A percentile compares a stretch with the other conserved stretches of the same genome.
phyloP scores from a whole-genome alignment of 2,888 invertebrate species.

The Plebejus anna region DNA sequence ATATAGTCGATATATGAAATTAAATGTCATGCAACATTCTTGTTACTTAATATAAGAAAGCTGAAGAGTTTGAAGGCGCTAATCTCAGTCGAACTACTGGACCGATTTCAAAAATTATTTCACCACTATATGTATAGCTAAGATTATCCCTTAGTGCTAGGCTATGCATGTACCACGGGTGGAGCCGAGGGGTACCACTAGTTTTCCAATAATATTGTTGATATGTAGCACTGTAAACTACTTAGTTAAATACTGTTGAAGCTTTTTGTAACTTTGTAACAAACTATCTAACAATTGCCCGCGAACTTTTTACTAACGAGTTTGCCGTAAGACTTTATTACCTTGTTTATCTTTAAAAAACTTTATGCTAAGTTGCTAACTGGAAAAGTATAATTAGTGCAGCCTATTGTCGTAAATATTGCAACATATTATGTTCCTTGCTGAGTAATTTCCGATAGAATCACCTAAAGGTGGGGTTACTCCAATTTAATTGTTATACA shows the following conservation, averaged over 20 bases:
- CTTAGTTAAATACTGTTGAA: too few relatives aligned
- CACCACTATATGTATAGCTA: too few relatives aligned
- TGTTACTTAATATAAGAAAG: too few relatives aligned
- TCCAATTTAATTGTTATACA: background rate
- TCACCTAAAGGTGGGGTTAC: background rate
- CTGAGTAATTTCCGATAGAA: conserved; percentile 1
- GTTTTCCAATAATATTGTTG: background rate
- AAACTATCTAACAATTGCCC: background rate
- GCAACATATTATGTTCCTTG: background rate
- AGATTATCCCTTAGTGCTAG: too few relatives aligned
- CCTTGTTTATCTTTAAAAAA: background rate
- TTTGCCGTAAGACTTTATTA: background rate
- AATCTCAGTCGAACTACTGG: too few relatives aligned
- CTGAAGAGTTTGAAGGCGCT: too few relatives aligned
- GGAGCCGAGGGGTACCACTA: too few relatives aligned
- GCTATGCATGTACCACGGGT: too few relatives aligned
- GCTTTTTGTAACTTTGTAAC: background rate
- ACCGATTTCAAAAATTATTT: too few relatives aligned
- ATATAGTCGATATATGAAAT: too few relatives aligned
- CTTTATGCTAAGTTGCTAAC: background rate
- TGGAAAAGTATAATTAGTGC: background rate
- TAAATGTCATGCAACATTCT: too few relatives aligned
- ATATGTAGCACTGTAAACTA: background rate
- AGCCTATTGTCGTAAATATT: background rate
- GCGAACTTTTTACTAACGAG: background rate